Evolutionary conservation across 2,113 vertebrate genomes (phyloP), one percentile per base, ranked within the genome.

Genomic region (Siniperca knerii): DNA sequence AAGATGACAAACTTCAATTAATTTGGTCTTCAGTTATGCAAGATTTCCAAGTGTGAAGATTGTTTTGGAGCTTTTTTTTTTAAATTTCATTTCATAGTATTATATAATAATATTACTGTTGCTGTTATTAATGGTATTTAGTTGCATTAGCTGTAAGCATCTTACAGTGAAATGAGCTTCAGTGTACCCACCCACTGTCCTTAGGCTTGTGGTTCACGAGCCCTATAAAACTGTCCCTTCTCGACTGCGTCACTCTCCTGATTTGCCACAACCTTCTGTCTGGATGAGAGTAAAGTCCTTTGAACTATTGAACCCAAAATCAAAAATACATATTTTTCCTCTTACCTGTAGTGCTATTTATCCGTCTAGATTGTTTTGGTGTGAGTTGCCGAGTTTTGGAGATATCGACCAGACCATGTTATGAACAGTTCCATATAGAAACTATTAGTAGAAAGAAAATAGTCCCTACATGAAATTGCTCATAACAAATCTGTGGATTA

Each of bases 1-100:
- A 89, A 88, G n/a, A 81, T 21, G 8, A 80, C 37, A 58, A 78
- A 74, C 67, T 84, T 89, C 68, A 72, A 23, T 87, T 70, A 46
- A 84, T 88, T 91, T 81, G 87, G 84, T 91, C 76, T 90, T 91
- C 60, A 84, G 86, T 92, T 91, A 87, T 92, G 90, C 91, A 92
- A 92, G 80, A 75, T 87, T 90, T 90, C 73, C n/a, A 80, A 83
- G 83, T 61, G 69, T 83, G 72, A 88, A 60, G 75, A 74, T 90
- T 69, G 55, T 90, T 93, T 89, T 81, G 50, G 48, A 84, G 73
- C 52, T 81, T 90, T 75, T 79, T 79, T 81, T 69, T 25, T 25
- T 25, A 60, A 66, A 40, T 74, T 90, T 92, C 4, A 78, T 91
- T 92, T 91, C 66, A 74, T 82, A 50, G 79, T 87, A 83, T 92